Evolutionary conservation across 1,140 invertebrate genomes (phyloP).

Genomic region (Chrysopa pallens): DNA sequence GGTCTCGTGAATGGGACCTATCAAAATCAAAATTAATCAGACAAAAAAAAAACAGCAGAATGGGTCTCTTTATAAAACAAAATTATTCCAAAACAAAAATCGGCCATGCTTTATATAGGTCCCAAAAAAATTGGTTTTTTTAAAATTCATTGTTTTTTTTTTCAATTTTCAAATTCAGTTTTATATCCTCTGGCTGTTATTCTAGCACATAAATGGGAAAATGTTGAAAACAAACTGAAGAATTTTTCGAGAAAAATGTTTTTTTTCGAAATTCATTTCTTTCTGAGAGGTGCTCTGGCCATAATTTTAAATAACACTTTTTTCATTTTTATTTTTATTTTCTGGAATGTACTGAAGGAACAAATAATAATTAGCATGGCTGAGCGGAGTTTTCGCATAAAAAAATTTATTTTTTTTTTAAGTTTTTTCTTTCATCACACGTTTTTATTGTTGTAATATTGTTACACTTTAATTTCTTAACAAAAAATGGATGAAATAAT

Average conservation of each 20-base stretch:
- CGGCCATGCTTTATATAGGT: not conserved
- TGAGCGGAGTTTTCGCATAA: not conserved
- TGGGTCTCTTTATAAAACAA: not conserved
- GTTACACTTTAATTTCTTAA: too few species aligned
- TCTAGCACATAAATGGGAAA: not conserved
- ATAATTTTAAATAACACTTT: not conserved
- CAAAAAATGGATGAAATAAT: too few species aligned
- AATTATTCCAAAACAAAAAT: not conserved
- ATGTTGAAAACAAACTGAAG: not conserved
- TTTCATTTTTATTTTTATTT: not conserved
- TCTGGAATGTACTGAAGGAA: too few species aligned
- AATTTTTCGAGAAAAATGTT: not conserved
- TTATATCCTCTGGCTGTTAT: not conserved
- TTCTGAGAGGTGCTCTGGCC: not conserved
- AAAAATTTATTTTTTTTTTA: too few species aligned
- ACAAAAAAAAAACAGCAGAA: not conserved
- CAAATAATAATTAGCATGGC: not conserved
- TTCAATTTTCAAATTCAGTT: not conserved
- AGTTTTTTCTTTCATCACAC: too few species aligned
- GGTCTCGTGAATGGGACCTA: not conserved
- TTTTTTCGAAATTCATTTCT: not conserved
- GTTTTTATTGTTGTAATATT: too few species aligned
- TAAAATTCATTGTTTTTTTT: not conserved
- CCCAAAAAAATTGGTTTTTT: not conserved
- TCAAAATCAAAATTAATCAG: not conserved